Evolutionary conservation across 2,888 invertebrate genomes (phyloP), one percentile per base, ranked within the genome.

Genomic region (Hypena proboscidalis): DNA sequence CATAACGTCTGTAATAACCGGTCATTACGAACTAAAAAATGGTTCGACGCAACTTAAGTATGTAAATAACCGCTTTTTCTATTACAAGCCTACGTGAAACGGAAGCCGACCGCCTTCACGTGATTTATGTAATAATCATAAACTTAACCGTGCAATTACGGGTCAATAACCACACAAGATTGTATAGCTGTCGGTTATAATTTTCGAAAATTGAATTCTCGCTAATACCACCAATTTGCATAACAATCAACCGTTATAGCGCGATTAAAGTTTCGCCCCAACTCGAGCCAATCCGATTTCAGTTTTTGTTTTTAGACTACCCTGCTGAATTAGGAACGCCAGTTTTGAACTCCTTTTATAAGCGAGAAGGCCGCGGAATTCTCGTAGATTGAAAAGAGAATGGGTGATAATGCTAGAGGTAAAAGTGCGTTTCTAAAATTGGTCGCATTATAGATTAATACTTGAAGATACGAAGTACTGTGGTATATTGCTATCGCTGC

Each of bases 151-250:
- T 74, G 57, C 59, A 72, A 83, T 83, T 79, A 82, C 47, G 43
- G 70, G 63, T 62, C 74, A 63, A 73, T 71, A 70, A 67, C 69
- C 63, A 55, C 58, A 56, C 56, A 62, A 58, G 57, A 70, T 74
- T 69, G 61, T 65, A 48, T 46, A 55, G 59, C 63, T 58, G 70
- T 65, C 72, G 64, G 66, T 78, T 70, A 78, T 83, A 84, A 85
- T 85, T 85, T 85, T 67, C 67, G 67, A 70, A 83, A 85, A 87
- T 85, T 84, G 82, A 86, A 85, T 83, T 80, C 77, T 36, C 52
- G 68, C 72, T 85, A 80, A 85, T 80, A 65, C 69, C 44, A 44
- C 63, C 78, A 73, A 86, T 87, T 77, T 85, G 67, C 78, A 77
- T 80, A 78, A 53, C 72, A 70, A 77, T 70, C 60, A 60, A 54